Evolutionary conservation across 1,140 invertebrate species (phyloP), one percentile per base, ranked within the genome.

Genomic region (Leptonema lineaticorne): DNA sequence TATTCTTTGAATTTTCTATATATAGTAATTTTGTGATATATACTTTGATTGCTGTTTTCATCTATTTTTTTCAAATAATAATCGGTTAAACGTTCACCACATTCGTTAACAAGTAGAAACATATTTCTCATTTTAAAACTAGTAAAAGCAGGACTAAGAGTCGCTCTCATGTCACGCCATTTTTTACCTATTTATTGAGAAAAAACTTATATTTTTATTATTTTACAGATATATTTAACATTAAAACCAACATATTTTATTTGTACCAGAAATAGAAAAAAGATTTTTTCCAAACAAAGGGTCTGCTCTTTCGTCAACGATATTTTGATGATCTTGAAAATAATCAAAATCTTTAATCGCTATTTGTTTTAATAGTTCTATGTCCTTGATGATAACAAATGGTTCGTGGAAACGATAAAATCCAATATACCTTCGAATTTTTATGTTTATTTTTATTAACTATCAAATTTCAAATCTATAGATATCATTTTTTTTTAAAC

Each of bases 301-400:
- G 65, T 88, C 86, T 1, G 73, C 46, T 0, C 84, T 76, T 24
- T 77, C 75, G 8, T 74, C 73, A 2, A 85, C 70, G 45, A 86
- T 79, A 0, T 72, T 64, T 7, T 76, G 75, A 65, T 87, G 85
- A 72, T 90, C 83, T 0, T 80, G 74, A 65, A 90, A 90, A 73
- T 86, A 75, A 3, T 89, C 85, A 69, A 90, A 90, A 64, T 88
- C 84, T 74, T 88, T 89, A 0, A 90, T 78, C 0, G 81, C 78
- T 1, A 90, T 80, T 30, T 78, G 76, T 70, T 84, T 87, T 1
- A 89, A 83, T 5, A 88, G 18, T 26, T 89, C 85, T 0, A 83
- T 82, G 75, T 89, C 87, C 30, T 82, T 81, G 0, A 90, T 67
- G 8, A 89, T 64, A 2, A 88, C 71, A 1, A 78, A 68, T 0